These are phyloP conservation scores for Lasiurus borealis DNA, from an alignment of 2,113 vertebrate species.

Conservation along the genomic window DNA sequence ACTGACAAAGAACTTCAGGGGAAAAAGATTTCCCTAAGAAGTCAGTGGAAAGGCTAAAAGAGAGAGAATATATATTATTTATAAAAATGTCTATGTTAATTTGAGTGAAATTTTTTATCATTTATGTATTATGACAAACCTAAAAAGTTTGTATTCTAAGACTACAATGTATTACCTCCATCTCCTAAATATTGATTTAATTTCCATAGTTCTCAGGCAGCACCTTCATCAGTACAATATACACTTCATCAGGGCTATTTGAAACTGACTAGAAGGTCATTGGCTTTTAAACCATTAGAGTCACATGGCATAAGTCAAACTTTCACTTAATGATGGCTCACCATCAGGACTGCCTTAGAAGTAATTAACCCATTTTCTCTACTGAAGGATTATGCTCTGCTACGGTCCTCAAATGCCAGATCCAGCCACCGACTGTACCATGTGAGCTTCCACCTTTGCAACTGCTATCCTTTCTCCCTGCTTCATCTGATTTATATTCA, in stretches of 20 bases:
- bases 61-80: background rate
- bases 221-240: background rate
- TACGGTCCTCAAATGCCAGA: background rate
- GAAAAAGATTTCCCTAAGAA: background rate
- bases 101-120: background rate
- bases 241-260: background rate
- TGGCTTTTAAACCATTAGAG: background rate
- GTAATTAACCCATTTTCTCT: background rate
- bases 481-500: background rate
- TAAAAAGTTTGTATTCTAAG: background rate
- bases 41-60: background rate
- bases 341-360: background rate
- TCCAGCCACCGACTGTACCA: background rate
- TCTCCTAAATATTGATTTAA: background rate
- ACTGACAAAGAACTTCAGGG: background rate
- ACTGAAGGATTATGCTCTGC: background rate
- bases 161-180: background rate
- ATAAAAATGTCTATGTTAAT: background rate
- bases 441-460: background rate
- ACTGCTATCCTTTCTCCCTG: background rate
- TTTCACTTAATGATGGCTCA: constrained; percentile 27
- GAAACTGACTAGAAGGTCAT: background rate
- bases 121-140: background rate
- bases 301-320: background rate
- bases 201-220: background rate